Conservation (phyloP, 2,888 invertebrate genomes). For the Plebejus argus region DNA sequence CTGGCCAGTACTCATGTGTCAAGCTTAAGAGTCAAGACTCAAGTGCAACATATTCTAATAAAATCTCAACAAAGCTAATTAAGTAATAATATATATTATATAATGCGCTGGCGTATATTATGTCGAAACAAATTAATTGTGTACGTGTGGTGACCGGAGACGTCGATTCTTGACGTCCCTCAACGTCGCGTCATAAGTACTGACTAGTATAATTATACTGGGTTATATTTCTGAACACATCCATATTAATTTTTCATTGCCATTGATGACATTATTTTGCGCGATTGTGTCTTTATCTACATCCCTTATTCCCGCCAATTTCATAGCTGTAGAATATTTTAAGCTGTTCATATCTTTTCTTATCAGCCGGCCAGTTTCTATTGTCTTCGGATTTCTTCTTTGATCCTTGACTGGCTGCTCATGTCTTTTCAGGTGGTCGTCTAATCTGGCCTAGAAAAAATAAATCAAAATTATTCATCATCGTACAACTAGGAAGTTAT, state of each 20-base stretch:
- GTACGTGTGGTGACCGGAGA: too few relatives aligned
- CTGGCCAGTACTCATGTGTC: too few relatives aligned
- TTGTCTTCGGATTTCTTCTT: slow-evolving; percentile 47
- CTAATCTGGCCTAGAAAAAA: slow-evolving; percentile 55
- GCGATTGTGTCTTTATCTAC: slow-evolving; percentile 30
- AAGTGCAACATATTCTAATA: too few relatives aligned
- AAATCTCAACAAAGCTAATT: too few relatives aligned
- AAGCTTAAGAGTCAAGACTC: too few relatives aligned
- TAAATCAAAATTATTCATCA: not conserved
- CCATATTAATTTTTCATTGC: not conserved
- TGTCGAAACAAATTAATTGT: too few relatives aligned
- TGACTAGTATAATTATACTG: not conserved
- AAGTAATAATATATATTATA: too few relatives aligned
- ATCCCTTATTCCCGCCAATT: slow-evolving; percentile 55
- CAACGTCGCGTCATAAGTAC: too few relatives aligned
- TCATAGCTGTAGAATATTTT: slow-evolving; percentile 59
- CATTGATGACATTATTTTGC: not conserved
- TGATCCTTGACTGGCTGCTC: slow-evolving; percentile 40
- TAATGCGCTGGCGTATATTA: too few relatives aligned
- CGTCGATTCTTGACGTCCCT: too few relatives aligned
- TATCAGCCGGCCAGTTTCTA: slow-evolving; percentile 56
- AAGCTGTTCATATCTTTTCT: slow-evolving; percentile 60
- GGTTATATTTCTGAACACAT: not conserved
- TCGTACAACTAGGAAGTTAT: not conserved
- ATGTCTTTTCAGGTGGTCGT: slow-evolving; percentile 56